These are phyloP conservation scores for Labeo catla DNA, from an alignment of 2,113 vertebrate species.

Conservation along the genomic window DNA sequence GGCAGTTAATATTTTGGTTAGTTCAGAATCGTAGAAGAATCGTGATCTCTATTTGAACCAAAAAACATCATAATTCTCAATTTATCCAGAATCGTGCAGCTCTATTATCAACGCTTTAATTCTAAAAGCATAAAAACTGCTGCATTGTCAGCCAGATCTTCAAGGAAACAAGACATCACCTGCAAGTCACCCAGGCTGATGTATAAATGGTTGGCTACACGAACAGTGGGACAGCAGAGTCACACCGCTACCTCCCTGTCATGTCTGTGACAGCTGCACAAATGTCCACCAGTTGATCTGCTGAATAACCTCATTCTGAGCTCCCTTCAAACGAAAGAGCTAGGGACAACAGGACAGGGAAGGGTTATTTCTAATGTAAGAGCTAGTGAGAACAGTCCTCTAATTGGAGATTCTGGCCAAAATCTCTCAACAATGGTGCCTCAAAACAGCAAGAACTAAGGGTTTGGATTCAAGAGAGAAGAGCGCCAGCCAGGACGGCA, in stretches of 20 bases:
- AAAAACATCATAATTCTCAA: too few species aligned
- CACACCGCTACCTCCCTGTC: conserved; percentile 41
- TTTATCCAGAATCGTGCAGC: too few species aligned
- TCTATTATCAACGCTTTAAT: background rate
- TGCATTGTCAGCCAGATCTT: conserved; percentile 21
- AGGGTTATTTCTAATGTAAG: background rate
- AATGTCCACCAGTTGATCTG: conserved; percentile 46
- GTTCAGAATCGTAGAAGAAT: too few species aligned
- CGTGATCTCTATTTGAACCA: too few species aligned
- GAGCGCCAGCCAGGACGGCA: conserved; percentile 15
- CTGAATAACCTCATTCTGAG: conserved; percentile 37
- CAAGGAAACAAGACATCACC: conserved; percentile 33
- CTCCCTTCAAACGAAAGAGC: background rate
- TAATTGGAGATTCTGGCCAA: conserved; percentile 5
- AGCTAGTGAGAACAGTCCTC: background rate
- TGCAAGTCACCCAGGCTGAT: conserved; percentile 20
- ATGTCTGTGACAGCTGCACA: conserved; percentile 53
- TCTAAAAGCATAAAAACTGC: conserved; percentile 17
- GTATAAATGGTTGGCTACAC: conserved; percentile 6
- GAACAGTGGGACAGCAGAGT: background rate
- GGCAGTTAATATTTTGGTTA: too few species aligned
- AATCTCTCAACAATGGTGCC: background rate
- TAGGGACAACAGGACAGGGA: background rate
- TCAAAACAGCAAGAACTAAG: conserved; percentile 4
- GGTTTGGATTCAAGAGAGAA: background rate